These are phyloP conservation scores for Napeogenes inachia DNA, from an alignment of 2,888 invertebrate species.

Conservation along the genomic window DNA sequence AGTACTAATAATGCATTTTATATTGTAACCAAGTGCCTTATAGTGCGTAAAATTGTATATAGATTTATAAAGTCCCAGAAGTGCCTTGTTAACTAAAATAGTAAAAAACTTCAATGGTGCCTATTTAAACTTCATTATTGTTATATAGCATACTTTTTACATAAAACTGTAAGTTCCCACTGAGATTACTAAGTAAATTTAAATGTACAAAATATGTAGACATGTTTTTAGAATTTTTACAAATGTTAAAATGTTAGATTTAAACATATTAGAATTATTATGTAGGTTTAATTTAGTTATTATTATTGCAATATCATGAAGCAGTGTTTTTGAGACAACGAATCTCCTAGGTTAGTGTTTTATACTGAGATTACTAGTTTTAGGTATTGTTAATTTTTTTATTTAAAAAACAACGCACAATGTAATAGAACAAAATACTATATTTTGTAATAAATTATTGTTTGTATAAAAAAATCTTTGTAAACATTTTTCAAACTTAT, in stretches of 20 bases:
- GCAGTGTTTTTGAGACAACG: constrained; percentile 44
- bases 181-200: constrained; percentile 61
- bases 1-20: constrained; percentile 31
- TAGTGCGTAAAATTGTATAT: constrained; percentile 23
- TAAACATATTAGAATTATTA: constrained; percentile 30
- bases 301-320: constrained; percentile 45
- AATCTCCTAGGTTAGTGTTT: constrained; percentile 64
- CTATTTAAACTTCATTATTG: constrained; percentile 17
- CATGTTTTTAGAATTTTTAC: constrained; percentile 61
- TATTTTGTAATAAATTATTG: constrained; percentile 74
- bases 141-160: constrained; percentile 27
- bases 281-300: constrained; percentile 18
- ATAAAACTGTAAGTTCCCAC: constrained; percentile 39
- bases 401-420: constrained; percentile 60
- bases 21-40: constrained; percentile 28
- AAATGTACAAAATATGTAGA: constrained; percentile 56
- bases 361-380: constrained; percentile 69
- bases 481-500: constrained; percentile 57
- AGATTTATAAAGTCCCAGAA: constrained; percentile 17
- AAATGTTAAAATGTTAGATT: constrained; percentile 53
- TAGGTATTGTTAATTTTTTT: constrained; percentile 66
- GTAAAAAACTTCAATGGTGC: constrained; percentile 22
- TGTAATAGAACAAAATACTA: constrained; percentile 49
- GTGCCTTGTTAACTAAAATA: constrained; percentile 22
- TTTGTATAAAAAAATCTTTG: constrained; percentile 53